Percentiles rank a stretch among this genome's conserved stretches.
Evolutionary conservation across 1,140 invertebrate species (phyloP).

Genomic region (Aphelenchoides besseyi): DNA sequence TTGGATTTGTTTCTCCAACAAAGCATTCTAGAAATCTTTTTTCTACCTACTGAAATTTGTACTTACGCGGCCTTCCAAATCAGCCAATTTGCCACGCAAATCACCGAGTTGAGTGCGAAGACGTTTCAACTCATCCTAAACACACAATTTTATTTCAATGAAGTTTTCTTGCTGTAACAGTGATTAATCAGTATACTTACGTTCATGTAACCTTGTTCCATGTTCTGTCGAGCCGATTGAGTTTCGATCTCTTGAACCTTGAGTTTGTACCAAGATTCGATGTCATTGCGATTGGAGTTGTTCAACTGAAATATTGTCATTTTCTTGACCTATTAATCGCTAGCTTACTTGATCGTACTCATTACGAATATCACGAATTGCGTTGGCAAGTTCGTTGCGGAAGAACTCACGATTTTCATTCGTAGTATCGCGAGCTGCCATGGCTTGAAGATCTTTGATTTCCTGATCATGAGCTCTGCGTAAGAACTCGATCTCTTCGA

Average conservation of each 20-base stretch:
- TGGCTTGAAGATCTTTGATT: conserved; percentile 66
- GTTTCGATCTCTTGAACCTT: conserved; percentile 67
- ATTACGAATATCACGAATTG: conserved; percentile 66
- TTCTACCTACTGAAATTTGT: not conserved
- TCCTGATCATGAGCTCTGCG: conserved; percentile 52
- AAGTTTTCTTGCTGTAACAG: not conserved
- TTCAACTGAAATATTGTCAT: no score
- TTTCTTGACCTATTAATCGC: no score
- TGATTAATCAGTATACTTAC: no score
- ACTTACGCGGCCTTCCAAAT: conserved; percentile 63
- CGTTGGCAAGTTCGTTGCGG: conserved; percentile 65
- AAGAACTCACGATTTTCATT: conserved; percentile 66
- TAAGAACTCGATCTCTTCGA: conserved; percentile 61
- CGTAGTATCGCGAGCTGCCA: conserved; percentile 66
- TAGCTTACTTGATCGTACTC: conserved; percentile 67
- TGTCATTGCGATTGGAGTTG: conserved; percentile 64
- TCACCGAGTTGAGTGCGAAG: conserved; percentile 64
- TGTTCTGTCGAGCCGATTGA: conserved; percentile 65
- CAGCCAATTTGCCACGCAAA: conserved; percentile 64
- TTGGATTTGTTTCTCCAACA: conserved; percentile 65
- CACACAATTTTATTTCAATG: no score
- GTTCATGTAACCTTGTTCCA: conserved; percentile 65
- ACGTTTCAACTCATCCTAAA: conserved; percentile 65
- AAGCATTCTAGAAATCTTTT: conserved; percentile 57
- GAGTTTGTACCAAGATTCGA: conserved; percentile 63